Evolutionary conservation across 2,888 invertebrate species (phyloP).

Genomic region (Heteromurus nitidus): DNA sequence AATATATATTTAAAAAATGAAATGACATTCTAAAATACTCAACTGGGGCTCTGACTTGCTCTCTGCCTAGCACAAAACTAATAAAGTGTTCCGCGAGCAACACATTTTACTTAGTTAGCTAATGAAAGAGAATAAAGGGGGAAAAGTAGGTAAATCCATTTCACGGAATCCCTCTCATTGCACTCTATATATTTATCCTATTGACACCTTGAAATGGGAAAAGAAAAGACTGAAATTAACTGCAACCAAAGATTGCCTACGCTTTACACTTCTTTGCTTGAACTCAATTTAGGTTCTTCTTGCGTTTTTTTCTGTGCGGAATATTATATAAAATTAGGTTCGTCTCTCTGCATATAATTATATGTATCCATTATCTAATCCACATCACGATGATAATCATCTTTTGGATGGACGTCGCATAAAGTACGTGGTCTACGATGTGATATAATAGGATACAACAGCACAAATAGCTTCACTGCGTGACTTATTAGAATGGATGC

Average conservation of each 20-base stretch:
- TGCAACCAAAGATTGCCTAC: not conserved
- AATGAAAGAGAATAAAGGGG: not conserved
- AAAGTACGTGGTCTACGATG: not conserved
- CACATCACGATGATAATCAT: constrained; percentile 24
- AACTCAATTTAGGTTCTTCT: too few relatives aligned
- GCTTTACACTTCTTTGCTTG: constrained; percentile 24
- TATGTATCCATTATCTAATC: constrained; percentile 6
- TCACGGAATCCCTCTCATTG: constrained; percentile 33
- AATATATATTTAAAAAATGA: too few relatives aligned
- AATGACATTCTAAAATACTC: too few relatives aligned
- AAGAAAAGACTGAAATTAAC: not conserved
- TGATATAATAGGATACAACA: not conserved
- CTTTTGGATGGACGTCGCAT: not conserved
- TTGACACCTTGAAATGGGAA: constrained; percentile 37
- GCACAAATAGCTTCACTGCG: constrained; percentile 4
- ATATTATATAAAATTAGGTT: not conserved
- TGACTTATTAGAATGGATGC: not conserved
- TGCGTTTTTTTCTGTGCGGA: too few relatives aligned
- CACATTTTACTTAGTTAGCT: too few relatives aligned
- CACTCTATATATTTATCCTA: not conserved
- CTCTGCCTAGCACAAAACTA: constrained; percentile 10
- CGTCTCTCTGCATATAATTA: too few relatives aligned
- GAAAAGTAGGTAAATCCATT: constrained; percentile 49
- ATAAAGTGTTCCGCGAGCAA: not conserved
- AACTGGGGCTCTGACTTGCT: constrained; percentile 15